A percentile compares a stretch with the other conserved stretches of the same genome.
phyloP scores from a whole-genome alignment of 2,888 invertebrate genomes.

The Tromatobia lineatoria region DNA sequence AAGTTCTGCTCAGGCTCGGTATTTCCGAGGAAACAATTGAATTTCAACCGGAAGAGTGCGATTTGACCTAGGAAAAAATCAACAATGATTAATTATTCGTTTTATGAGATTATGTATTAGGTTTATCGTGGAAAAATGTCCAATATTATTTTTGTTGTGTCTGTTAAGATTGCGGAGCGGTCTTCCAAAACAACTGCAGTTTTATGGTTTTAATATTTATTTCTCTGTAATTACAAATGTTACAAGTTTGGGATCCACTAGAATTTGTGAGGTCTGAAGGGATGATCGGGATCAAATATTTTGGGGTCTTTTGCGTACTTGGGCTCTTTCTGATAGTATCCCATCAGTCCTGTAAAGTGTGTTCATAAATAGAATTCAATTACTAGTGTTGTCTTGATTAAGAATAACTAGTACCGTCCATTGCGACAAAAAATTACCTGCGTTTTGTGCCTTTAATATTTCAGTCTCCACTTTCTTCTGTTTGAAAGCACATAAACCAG shows the following conservation, averaged over 20 bases:
- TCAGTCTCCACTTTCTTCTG: conserved; percentile 91
- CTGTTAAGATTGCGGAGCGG: not conserved
- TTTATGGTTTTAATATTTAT: conserved; percentile 48
- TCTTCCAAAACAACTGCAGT: conserved; percentile 41
- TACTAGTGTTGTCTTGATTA: no score
- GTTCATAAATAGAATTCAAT: not conserved
- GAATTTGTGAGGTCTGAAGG: conserved; percentile 92
- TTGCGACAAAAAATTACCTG: conserved; percentile 85
- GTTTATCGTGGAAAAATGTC: not conserved
- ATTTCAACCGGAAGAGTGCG: conserved; percentile 86
- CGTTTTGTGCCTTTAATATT: conserved; percentile 91
- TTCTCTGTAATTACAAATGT: conserved; percentile 65
- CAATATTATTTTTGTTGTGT: not conserved
- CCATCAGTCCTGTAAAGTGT: conserved; percentile 90
- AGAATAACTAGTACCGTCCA: no score
- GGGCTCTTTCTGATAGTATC: conserved; percentile 92
- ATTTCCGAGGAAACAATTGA: conserved; percentile 86
- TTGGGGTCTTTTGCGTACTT: conserved; percentile 94
- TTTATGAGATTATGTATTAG: conserved; percentile 22
- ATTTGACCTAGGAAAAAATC: conserved; percentile 74
- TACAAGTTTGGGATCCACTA: conserved; percentile 78
- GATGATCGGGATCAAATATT: conserved; percentile 95
- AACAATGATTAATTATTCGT: conserved; percentile 31
- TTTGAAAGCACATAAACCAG: conserved; percentile 95
- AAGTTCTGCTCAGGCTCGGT: conserved; percentile 86